Evolutionary conservation across 2,113 vertebrate genomes (phyloP).

Genomic region (Oreochromis spilurus): DNA sequence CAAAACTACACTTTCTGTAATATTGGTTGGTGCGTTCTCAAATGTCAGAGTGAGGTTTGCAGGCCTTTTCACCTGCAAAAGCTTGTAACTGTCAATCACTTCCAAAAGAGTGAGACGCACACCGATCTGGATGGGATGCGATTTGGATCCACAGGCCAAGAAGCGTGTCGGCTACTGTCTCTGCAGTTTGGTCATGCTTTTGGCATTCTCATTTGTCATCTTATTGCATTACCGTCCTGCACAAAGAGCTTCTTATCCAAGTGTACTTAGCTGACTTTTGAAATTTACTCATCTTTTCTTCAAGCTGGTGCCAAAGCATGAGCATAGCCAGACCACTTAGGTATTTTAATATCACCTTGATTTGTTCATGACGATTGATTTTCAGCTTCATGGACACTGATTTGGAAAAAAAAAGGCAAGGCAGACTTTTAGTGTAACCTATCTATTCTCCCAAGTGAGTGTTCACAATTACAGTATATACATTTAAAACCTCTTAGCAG

Average conservation of each 20-base stretch:
- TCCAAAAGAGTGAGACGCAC: background rate
- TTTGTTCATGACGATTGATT: background rate
- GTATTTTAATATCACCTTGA: background rate
- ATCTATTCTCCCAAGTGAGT: background rate
- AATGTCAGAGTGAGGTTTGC: slow-evolving; percentile 1
- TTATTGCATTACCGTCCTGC: background rate
- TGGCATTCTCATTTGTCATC: slow-evolving; percentile 15
- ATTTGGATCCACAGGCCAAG: background rate
- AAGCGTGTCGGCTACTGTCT: background rate
- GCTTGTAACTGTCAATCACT: slow-evolving; percentile 20
- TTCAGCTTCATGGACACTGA: background rate
- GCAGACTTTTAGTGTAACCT: background rate
- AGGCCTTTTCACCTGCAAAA: background rate
- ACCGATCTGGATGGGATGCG: background rate
- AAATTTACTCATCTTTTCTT: background rate
- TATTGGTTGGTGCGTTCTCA: background rate
- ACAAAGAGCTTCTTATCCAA: background rate
- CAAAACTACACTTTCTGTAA: slow-evolving; percentile 17
- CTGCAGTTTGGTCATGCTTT: background rate
- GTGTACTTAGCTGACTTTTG: background rate
- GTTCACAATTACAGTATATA: background rate
- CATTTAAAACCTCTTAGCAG: background rate
- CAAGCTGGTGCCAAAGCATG: background rate
- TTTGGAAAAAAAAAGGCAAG: background rate
- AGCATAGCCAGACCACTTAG: background rate